Evolutionary conservation across 2,888 invertebrate species (phyloP).

Genomic region (Pyrocoelia pectoralis): DNA sequence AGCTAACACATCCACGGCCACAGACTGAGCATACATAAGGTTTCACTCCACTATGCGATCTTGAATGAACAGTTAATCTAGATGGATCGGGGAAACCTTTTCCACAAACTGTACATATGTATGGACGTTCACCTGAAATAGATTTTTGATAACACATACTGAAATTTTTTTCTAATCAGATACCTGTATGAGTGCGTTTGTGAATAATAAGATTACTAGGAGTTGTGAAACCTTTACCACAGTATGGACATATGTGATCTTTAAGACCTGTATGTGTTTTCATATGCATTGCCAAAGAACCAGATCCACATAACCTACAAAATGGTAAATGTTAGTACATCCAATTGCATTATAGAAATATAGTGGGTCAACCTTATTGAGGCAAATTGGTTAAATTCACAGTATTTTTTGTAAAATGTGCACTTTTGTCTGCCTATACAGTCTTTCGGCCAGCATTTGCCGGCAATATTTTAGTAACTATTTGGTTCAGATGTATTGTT

Average conservation of each 20-base stretch:
- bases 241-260: conserved; percentile 57
- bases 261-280: conserved; percentile 61
- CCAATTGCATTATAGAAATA: too few species aligned
- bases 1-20: conserved; percentile 56
- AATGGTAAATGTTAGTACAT: neutral
- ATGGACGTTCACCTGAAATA: conserved; percentile 56
- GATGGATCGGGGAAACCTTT: conserved; percentile 63
- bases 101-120: conserved; percentile 58
- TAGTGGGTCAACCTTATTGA: too few species aligned
- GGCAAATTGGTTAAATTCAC: too few species aligned
- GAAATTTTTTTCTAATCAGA: neutral
- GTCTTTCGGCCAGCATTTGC: too few species aligned
- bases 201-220: conserved; percentile 57
- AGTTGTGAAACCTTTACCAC: conserved; percentile 58
- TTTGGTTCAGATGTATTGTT: too few species aligned
- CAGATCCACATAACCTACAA: conserved; percentile 55
- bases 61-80: conserved; percentile 61
- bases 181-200: conserved; percentile 57
- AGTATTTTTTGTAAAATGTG: too few species aligned
- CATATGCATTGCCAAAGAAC: conserved; percentile 61
- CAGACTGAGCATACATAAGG: conserved; percentile 55
- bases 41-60: conserved; percentile 61
- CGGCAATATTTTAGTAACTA: too few species aligned
- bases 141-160: neutral
- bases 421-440: too few species aligned